Percentiles rank a stretch among this genome's conserved stretches.
These are phyloP conservation scores for Myopa tessellatipennis DNA, from an alignment of 2,888 invertebrate species.

Conservation along the genomic window DNA sequence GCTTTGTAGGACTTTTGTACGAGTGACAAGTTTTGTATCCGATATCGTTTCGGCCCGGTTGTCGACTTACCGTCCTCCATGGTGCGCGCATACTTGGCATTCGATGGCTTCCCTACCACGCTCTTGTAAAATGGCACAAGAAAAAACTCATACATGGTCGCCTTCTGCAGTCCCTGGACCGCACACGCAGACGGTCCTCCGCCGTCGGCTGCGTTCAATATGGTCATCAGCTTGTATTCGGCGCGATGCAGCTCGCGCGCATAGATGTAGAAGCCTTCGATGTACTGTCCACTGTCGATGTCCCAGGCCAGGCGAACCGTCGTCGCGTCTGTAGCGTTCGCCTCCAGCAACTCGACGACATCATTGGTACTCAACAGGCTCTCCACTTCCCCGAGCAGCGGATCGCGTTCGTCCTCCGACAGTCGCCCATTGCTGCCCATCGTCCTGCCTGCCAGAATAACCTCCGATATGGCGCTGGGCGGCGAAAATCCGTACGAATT, in stretches of 20 bases:
- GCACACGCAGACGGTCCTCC: slow-evolving; percentile 77
- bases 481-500: slow-evolving; percentile 87
- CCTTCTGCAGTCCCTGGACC: slow-evolving; percentile 82
- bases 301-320: slow-evolving; percentile 90
- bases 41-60: background rate
- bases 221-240: slow-evolving; percentile 80
- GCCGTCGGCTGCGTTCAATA: slow-evolving; percentile 73
- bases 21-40: too few relatives aligned
- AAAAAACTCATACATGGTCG: slow-evolving; percentile 90
- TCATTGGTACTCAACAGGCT: slow-evolving; percentile 77
- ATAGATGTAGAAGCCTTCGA: slow-evolving; percentile 86
- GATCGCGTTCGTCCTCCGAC: slow-evolving; percentile 50
- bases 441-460: slow-evolving; percentile 72
- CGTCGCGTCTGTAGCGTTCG: slow-evolving; percentile 84
- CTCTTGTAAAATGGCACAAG: slow-evolving; percentile 89
- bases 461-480: slow-evolving; percentile 83
- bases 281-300: slow-evolving; percentile 79
- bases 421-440: slow-evolving; percentile 44
- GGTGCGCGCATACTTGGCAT: slow-evolving; percentile 82
- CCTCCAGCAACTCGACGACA: slow-evolving; percentile 83
- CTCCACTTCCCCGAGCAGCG: slow-evolving; percentile 74
- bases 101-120: slow-evolving; percentile 88
- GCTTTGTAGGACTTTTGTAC: too few relatives aligned
- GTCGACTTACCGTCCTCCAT: slow-evolving; percentile 82
- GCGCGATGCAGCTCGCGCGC: slow-evolving; percentile 72